Conservation (phyloP, 2,797 vertebrate species). For the Danio kyathit region DNA sequence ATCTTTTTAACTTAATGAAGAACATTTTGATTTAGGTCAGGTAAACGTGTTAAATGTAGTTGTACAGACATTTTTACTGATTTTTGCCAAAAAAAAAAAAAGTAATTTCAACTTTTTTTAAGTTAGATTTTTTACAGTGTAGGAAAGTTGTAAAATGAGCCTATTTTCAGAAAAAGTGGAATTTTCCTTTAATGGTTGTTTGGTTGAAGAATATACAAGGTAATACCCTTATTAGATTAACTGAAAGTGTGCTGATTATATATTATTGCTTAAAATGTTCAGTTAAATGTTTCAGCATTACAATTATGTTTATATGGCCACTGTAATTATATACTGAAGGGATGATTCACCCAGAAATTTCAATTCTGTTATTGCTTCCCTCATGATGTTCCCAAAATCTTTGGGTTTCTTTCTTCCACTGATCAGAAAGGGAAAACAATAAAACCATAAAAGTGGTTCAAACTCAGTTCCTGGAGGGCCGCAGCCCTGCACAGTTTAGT, state of each 20-base stretch:
- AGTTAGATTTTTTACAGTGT: no score
- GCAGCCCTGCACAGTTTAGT: no score
- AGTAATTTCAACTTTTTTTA: no score
- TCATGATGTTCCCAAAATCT: not conserved
- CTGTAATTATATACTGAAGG: not conserved
- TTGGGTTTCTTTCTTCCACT: not conserved
- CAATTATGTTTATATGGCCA: not conserved
- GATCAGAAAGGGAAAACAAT: not conserved
- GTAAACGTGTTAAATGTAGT: no score
- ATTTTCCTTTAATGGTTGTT: not conserved
- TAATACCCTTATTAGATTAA: not conserved
- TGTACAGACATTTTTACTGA: no score
- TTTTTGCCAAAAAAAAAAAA: no score
- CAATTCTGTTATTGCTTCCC: not conserved
- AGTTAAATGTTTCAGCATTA: not conserved
- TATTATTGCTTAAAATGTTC: not conserved
- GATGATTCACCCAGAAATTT: not conserved
- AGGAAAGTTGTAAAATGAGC: no score
- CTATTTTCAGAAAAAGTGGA: no score
- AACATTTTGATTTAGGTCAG: no score
- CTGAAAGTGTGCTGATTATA: not conserved
- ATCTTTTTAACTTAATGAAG: no score
- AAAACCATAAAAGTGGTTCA: not conserved
- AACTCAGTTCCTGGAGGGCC: no score
- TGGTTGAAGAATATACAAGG: not conserved